These are phyloP conservation scores for Trichacis sp. DNA, from an alignment of 2,888 invertebrate species.

Conservation along the genomic window DNA sequence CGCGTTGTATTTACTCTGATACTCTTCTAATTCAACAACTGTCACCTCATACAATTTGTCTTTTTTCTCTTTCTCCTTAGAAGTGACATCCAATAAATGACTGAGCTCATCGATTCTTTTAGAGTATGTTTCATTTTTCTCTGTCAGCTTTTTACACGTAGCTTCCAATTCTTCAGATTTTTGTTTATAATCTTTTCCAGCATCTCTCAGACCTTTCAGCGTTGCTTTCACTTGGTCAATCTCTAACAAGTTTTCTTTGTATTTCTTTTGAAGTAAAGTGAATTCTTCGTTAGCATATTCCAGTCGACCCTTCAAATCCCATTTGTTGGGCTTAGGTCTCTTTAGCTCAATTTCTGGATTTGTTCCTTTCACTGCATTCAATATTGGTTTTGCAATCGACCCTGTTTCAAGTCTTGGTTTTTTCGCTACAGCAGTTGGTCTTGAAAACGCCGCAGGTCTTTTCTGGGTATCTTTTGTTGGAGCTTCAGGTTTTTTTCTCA, in stretches of 20 bases:
- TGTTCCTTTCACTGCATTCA: too few relatives aligned
- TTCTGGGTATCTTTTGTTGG: slow-evolving; percentile 48
- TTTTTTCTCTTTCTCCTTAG: slow-evolving; percentile 39
- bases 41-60: slow-evolving; percentile 71
- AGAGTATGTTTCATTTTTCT: too few relatives aligned
- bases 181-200: slow-evolving; percentile 40
- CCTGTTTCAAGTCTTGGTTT: too few relatives aligned
- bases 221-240: slow-evolving; percentile 45
- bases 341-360: background rate
- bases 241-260: slow-evolving; percentile 72
- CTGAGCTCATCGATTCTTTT: too few relatives aligned
- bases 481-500: slow-evolving; percentile 29
- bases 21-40: too few relatives aligned
- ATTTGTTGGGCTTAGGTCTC: slow-evolving; percentile 55
- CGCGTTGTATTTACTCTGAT: too few relatives aligned
- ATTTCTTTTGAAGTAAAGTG: slow-evolving; percentile 76
- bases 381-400: too few relatives aligned
- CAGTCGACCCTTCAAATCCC: slow-evolving; percentile 62
- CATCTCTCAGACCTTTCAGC: slow-evolving; percentile 45
- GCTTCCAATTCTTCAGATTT: slow-evolving; percentile 52
- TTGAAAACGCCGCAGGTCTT: slow-evolving; percentile 43
- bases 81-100: too few relatives aligned
- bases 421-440: slow-evolving; percentile 33
- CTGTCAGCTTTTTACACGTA: too few relatives aligned
- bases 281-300: slow-evolving; percentile 70